Evolutionary conservation across 1,140 invertebrate species (phyloP), one percentile per base, ranked within the genome.

Genomic region (Homalodisca vitripennis): DNA sequence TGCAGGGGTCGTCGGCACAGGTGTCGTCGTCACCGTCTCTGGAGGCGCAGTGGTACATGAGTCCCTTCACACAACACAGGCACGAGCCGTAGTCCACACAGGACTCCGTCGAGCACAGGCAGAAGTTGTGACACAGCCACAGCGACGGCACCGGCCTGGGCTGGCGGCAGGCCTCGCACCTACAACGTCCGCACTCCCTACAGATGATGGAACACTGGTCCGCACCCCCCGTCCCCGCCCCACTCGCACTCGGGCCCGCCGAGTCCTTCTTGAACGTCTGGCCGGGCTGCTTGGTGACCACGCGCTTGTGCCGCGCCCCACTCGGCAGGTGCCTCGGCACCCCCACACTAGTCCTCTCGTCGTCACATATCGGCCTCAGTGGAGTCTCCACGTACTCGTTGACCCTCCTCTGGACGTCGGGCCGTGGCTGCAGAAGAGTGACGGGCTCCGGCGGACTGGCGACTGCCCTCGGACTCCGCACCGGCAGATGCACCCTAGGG

Each of bases 31-130:
- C 86, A 53, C 84, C 84, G 70, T 89, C 88, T 70, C 86, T 85
- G 74, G 91, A 89, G 70, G 88, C 88, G 80, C 93, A 96, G 79
- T 97, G 95, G 81, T 97, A 98, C 80, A 96, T 95, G 31, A 94
- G 78, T 48, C 89, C 93, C 79, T 96, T 95, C 73, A 94, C 93
- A 80, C 93, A 96, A 82, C 94, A 97, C 81, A 97, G 85, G 79
- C 95, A 97, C 69, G 92, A 92, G 63, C 89, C 89, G 78, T 93
- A 92, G 81, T 97, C 93, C 70, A 97, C 87, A 72, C 88, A 85
- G 68, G 91, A 88, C 78, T 95, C 90, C 57, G 92, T 90, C 74
- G 92, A 94, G 81, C 93, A 91, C 74, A 92, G 86, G 80, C 91
- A 95, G 79, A 88, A 88, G 78, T 92, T 86, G 80, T 91, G 87